These are phyloP conservation scores for Cephus cinctus DNA, from an alignment of 1,140 invertebrate species.

Conservation along the genomic window DNA sequence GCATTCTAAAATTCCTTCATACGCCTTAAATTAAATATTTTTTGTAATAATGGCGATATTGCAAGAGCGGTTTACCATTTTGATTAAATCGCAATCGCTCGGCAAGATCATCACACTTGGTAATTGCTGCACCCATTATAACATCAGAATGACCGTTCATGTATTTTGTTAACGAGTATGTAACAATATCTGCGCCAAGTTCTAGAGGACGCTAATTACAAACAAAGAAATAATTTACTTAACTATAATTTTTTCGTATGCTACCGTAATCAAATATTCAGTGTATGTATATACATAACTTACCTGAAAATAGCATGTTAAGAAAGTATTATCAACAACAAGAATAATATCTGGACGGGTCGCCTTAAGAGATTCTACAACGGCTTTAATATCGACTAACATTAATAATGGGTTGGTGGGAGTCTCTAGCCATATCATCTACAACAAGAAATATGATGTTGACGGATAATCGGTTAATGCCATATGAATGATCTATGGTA, in stretches of 20 bases:
- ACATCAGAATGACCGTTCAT: constrained; percentile 99
- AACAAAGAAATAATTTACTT: constrained; percentile 22
- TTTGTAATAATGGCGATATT: too few species aligned
- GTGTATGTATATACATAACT: constrained; percentile 16
- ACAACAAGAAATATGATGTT: constrained; percentile 41
- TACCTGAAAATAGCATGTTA: constrained; percentile 92
- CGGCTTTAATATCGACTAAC: constrained; percentile 82
- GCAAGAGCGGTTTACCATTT: too few species aligned
- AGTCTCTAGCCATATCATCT: constrained; percentile 96
- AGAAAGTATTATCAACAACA: constrained; percentile 96
- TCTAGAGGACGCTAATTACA: constrained; percentile 74
- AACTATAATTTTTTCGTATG: not conserved
- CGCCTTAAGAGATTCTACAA: constrained; percentile 65
- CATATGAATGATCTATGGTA: too few species aligned
- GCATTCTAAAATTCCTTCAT: too few species aligned
- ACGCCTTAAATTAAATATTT: too few species aligned
- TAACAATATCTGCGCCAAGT: constrained; percentile 87
- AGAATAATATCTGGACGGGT: constrained; percentile 71
- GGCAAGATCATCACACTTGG: constrained; percentile 72
- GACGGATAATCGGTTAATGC: too few species aligned
- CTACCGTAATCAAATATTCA: not conserved
- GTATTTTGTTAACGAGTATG: constrained; percentile 97
- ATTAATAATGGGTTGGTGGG: constrained; percentile 97
- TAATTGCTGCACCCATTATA: constrained; percentile 89
- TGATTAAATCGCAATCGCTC: constrained; percentile 81